Conservation (phyloP, 2,113 vertebrate species). For the Bothrops jararaca region DNA sequence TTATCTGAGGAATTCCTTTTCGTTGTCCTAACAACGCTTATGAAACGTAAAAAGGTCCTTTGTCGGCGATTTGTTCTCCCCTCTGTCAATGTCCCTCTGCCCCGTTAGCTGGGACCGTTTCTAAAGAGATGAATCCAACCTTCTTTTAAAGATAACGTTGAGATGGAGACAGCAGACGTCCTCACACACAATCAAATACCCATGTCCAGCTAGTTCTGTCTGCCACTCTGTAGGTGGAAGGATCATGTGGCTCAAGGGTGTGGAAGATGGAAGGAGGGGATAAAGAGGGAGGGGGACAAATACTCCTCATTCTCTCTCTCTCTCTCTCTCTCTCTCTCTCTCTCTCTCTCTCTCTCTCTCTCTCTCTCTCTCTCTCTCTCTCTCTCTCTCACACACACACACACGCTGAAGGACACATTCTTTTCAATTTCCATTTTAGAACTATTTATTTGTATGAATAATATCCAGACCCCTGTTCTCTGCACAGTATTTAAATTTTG, state of each 20-base stretch:
- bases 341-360: neutral
- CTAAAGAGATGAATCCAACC: constrained; percentile 82
- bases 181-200: constrained; percentile 46
- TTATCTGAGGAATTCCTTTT: constrained; percentile 94
- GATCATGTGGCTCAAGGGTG: constrained; percentile 27
- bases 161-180: constrained; percentile 63
- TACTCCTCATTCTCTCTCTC: neutral
- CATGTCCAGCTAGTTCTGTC: constrained; percentile 47
- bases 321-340: no score
- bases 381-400: neutral
- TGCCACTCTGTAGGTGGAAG: constrained; percentile 37
- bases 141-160: constrained; percentile 70
- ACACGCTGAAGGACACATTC: constrained; percentile 25
- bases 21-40: constrained; percentile 96
- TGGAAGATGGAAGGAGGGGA: neutral
- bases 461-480: constrained; percentile 40
- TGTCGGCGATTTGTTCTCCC: constrained; percentile 93
- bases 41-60: constrained; percentile 94
- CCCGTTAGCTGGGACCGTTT: constrained; percentile 78
- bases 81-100: constrained; percentile 83
- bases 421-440: constrained; percentile 29
- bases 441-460: constrained; percentile 30
- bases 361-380: no score
- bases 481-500: constrained; percentile 27
- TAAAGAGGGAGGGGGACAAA: neutral